Evolutionary conservation across 2,797 vertebrate species (phyloP).

Genomic region (Euphonia xanthogaster): DNA sequence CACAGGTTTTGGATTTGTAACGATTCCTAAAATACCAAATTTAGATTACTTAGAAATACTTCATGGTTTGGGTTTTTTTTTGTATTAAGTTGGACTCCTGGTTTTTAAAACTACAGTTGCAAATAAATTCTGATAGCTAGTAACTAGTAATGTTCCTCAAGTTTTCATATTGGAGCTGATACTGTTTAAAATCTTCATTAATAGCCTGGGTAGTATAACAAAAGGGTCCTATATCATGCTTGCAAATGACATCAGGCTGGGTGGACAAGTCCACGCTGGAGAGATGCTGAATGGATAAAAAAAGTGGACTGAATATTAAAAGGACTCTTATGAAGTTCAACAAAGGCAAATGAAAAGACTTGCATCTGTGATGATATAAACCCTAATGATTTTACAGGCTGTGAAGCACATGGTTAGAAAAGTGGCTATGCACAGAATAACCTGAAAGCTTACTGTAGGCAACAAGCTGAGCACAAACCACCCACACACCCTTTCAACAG

Average conservation of each 20-base stretch:
- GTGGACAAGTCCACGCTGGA: neutral
- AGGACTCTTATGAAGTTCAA: neutral
- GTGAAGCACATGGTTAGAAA: neutral
- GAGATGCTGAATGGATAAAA: neutral
- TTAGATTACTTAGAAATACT: neutral
- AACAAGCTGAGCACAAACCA: neutral
- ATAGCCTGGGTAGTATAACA: neutral
- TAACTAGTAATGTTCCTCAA: neutral
- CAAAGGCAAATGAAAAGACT: neutral
- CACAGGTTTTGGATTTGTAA: neutral
- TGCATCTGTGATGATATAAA: neutral
- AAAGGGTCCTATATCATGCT: neutral
- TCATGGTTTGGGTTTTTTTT: neutral
- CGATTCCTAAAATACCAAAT: neutral
- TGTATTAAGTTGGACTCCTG: neutral
- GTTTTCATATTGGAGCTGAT: neutral
- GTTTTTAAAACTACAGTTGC: neutral
- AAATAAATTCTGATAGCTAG: neutral
- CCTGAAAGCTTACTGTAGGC: neutral
- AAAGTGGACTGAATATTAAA: neutral
- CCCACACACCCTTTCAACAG: rapidly evolving
- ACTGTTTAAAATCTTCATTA: neutral
- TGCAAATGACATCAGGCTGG: neutral
- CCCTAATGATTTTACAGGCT: neutral
- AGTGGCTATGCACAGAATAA: neutral